Conservation (phyloP, 2,797 vertebrate species). For the Pseudochaenichthys georgianus region DNA sequence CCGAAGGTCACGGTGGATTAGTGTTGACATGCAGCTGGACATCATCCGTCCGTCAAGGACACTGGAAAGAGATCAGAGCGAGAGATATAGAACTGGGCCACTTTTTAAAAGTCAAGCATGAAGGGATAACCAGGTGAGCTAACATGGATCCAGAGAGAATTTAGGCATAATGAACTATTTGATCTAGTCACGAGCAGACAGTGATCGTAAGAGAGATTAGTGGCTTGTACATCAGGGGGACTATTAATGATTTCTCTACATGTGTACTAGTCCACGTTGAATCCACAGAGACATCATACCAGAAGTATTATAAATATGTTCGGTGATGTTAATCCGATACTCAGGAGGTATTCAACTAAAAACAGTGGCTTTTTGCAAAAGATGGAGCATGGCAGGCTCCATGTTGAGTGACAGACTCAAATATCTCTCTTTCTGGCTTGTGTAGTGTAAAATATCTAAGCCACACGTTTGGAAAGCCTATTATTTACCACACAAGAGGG, state of each 20-base stretch:
- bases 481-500: slow-evolving; percentile 45
- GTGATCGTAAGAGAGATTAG: slow-evolving; percentile 34
- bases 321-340: not conserved
- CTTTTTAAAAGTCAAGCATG: slow-evolving; percentile 24
- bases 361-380: not conserved
- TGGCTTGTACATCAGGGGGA: slow-evolving; percentile 17
- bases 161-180: slow-evolving; percentile 34
- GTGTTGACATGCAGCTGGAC: slow-evolving; percentile 35
- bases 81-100: slow-evolving; percentile 13
- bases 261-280: slow-evolving; percentile 14
- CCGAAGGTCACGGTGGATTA: slow-evolving; percentile 59
- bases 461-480: slow-evolving; percentile 34
- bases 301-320: not conserved
- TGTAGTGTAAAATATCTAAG: slow-evolving; percentile 15
- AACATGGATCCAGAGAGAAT: slow-evolving; percentile 44
- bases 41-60: slow-evolving; percentile 42
- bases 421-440: slow-evolving; percentile 14
- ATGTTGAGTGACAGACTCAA: slow-evolving; percentile 7
- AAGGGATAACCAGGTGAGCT: slow-evolving; percentile 41
- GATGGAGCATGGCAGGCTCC: slow-evolving; percentile 1
- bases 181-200: slow-evolving; percentile 34
- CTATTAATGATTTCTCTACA: slow-evolving; percentile 9
- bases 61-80: slow-evolving; percentile 29
- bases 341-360: slow-evolving; percentile 9
- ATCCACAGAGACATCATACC: slow-evolving; percentile 8